phyloP scores from a whole-genome alignment of 2,113 vertebrate species.

The Equus quagga region DNA sequence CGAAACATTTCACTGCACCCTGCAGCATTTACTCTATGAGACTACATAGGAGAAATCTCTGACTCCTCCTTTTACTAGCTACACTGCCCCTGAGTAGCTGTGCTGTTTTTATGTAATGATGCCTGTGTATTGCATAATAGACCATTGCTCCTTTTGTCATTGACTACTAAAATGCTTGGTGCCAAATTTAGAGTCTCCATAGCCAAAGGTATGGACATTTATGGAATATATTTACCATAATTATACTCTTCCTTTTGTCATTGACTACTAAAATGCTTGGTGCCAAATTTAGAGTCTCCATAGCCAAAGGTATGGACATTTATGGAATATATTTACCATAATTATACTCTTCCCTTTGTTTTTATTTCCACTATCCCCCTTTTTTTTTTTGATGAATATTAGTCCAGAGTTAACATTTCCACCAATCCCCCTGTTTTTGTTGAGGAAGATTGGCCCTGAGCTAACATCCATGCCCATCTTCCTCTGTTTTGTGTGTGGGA shows the following conservation, averaged over 20 bases:
- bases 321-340: background rate
- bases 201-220: background rate
- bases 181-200: background rate
- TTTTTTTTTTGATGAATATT: too few species aligned
- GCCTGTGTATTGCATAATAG: background rate
- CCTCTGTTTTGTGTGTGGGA: too few species aligned
- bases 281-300: background rate
- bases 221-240: background rate
- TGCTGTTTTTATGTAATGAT: background rate
- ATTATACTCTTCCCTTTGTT: background rate
- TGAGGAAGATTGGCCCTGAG: too few species aligned
- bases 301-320: background rate
- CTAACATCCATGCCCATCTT: too few species aligned
- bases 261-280: background rate
- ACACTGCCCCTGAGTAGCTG: background rate
- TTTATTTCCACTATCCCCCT: background rate
- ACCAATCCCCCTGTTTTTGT: too few species aligned
- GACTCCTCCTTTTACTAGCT: background rate
- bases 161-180: background rate
- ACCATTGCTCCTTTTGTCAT: background rate
- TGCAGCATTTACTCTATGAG: background rate
- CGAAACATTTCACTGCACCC: background rate
- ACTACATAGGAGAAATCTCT: background rate
- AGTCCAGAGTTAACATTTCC: too few species aligned
- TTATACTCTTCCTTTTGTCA: background rate